A percentile compares a stretch with the other conserved stretches of the same genome.
phyloP scores from a whole-genome alignment of 92 coral and sea anemone genomes.

The Parazoanthus swiftii region DNA sequence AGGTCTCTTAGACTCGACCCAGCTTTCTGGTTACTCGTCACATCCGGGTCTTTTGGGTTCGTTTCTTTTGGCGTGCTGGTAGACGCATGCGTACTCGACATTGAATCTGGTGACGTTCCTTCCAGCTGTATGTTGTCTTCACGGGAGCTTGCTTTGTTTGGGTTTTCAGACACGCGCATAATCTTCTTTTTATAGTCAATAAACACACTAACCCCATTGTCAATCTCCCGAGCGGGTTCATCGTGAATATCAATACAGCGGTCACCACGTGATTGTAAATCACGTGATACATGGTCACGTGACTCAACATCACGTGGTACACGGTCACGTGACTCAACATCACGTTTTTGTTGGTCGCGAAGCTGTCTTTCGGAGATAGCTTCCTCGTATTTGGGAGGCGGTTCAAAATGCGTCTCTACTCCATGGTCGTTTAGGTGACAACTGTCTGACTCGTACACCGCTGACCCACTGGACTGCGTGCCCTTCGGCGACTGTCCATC shows the following conservation, averaged over 20 bases:
- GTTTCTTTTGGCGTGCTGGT: background rate
- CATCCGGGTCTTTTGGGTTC: background rate
- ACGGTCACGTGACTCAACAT: slow-evolving; percentile 1
- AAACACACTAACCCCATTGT: slow-evolving; percentile 35
- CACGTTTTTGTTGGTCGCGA: slow-evolving; percentile 2
- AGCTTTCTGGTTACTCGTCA: background rate
- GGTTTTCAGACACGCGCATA: slow-evolving; percentile 30
- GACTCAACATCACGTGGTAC: background rate
- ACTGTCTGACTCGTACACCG: background rate
- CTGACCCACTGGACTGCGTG: background rate
- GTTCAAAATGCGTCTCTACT: slow-evolving; percentile 3
- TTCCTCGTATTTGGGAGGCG: slow-evolving; percentile 38
- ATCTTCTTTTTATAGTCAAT: slow-evolving; percentile 38
- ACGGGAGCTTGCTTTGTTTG: background rate
- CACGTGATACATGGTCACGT: background rate
- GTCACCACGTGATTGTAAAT: background rate
- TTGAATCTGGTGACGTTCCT: background rate
- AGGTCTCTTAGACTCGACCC: slow-evolving; percentile 21
- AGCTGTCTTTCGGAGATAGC: slow-evolving; percentile 8
- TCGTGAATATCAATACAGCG: background rate
- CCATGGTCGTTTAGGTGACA: background rate
- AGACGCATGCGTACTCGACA: background rate
- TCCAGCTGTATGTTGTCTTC: background rate
- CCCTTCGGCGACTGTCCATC: background rate
- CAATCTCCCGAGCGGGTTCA: slow-evolving; percentile 22